Evolutionary conservation across 2,888 invertebrate species (phyloP).

Genomic region (Torymus auratus): DNA sequence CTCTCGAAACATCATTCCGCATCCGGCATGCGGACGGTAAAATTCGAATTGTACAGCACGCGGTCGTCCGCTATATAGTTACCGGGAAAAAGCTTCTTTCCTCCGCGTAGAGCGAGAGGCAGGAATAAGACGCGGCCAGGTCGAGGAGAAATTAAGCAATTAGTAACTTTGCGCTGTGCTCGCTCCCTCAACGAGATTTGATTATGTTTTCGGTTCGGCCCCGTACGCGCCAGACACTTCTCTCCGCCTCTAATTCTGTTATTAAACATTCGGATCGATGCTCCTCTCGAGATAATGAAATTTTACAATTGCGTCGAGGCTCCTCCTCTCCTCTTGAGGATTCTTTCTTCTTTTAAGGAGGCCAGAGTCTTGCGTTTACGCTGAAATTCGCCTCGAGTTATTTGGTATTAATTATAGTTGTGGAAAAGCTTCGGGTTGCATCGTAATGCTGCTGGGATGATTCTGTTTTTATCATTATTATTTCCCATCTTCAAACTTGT

Average conservation of each 20-base stretch:
- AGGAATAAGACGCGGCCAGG: slow-evolving; percentile 56
- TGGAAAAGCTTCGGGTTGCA: too few species aligned
- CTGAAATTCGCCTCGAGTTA: too few species aligned
- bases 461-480: too few species aligned
- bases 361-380: too few species aligned
- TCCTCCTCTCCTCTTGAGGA: not conserved
- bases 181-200: slow-evolving; percentile 72
- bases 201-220: slow-evolving; percentile 75
- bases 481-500: too few species aligned
- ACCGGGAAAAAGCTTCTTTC: not conserved
- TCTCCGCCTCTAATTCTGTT: slow-evolving; percentile 29
- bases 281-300: slow-evolving; percentile 41
- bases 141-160: slow-evolving; percentile 75
- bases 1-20: too few species aligned
- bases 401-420: too few species aligned
- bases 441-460: too few species aligned
- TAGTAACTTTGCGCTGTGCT: slow-evolving; percentile 75
- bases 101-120: not conserved
- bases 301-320: slow-evolving; percentile 30
- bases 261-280: slow-evolving; percentile 47
- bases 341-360: too few species aligned
- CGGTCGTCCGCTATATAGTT: too few species aligned
- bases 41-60: too few species aligned
- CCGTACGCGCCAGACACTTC: not conserved
- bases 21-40: too few species aligned